Base-by-base conservation (phyloP, 2,113 vertebrate species). In the Trinectes maculatus region DNA sequence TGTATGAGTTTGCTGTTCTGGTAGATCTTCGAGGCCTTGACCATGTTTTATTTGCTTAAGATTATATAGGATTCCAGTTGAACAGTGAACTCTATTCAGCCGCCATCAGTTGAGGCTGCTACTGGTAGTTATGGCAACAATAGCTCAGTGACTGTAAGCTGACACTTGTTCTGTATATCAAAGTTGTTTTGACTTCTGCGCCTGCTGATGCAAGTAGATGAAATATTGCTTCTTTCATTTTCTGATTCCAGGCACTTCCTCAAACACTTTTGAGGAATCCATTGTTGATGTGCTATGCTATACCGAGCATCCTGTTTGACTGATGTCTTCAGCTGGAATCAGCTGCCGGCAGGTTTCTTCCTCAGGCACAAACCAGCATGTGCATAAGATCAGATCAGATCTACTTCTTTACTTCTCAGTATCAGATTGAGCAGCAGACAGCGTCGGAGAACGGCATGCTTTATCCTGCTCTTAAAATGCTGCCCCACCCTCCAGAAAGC, bases 401-500 rank as follows among this genome's bases (percentile, higher is more conserved):
- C n/a, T n/a, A n/a, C n/a, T n/a, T n/a, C n/a, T n/a, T n/a, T n/a
- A n/a, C n/a, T n/a, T n/a, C n/a, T n/a, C n/a, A n/a, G n/a, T 78
- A 76, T 80, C 74, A 47, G 49, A 83, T 76, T 55, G 12, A 21
- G 72, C 68, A 5, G 62, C 69, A 58, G 71, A 66, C 76, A 25
- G 66, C 29, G 65, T 68, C 71, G 55, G 55, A 77, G 77, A 49
- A 26, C n/a, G 42, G 62, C 77, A 36, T 71, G 70, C 88, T 64
- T 82, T 53, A 76, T 77, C 68, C 68, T 74, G 80, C 44, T 65
- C 24, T 47, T 40, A 40, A 74, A 75, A 70, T 69, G 68, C 80
- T 5, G 34, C 79, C 79, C 66, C 72, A 3, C 83, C 83, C 49
- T 76, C 7, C 34, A 51, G 5, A 82, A 57, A 65, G 67, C 40